These are phyloP conservation scores for Furcifer pardalis DNA, from an alignment of 2,797 vertebrate species.

Conservation along the genomic window DNA sequence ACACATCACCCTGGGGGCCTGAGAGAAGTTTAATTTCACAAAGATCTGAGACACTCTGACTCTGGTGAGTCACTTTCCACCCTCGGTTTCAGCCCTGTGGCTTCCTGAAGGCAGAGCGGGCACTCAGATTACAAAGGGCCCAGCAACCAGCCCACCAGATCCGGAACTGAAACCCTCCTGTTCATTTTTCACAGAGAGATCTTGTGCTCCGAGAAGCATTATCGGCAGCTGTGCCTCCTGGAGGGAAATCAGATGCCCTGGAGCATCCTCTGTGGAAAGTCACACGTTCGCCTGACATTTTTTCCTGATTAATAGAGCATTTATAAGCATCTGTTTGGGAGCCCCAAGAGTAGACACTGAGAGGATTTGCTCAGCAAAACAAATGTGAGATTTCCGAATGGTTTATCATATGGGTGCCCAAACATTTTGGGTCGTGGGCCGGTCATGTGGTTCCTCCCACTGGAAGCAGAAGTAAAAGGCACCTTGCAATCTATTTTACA, in stretches of 20 bases:
- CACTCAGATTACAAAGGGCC: slow-evolving; percentile 60
- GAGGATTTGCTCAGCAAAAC: slow-evolving; percentile 19
- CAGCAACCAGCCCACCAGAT: slow-evolving; percentile 67
- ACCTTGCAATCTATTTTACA: too few species aligned
- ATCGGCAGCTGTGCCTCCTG: slow-evolving; percentile 64
- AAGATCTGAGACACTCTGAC: slow-evolving; percentile 39
- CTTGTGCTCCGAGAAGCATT: slow-evolving; percentile 40
- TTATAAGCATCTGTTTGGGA: not conserved
- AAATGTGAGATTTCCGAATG: slow-evolving; percentile 24
- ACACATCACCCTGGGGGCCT: slow-evolving; percentile 33
- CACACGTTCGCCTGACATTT: slow-evolving; percentile 10
- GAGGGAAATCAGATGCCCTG: slow-evolving; percentile 36
- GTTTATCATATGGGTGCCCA: too few species aligned
- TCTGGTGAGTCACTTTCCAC: slow-evolving; percentile 67
- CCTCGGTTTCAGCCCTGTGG: slow-evolving; percentile 55
- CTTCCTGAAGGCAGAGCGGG: slow-evolving; percentile 72
- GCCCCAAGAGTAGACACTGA: not conserved
- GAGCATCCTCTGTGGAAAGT: not conserved
- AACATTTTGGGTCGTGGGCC: too few species aligned
- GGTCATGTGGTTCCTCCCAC: too few species aligned
- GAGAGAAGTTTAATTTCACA: slow-evolving; percentile 34
- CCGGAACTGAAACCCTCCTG: slow-evolving; percentile 77
- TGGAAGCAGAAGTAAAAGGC: too few species aligned
- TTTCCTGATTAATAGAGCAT: slow-evolving; percentile 19
- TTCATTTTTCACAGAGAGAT: slow-evolving; percentile 73